Evolutionary conservation across 2,888 invertebrate species (phyloP).

Genomic region (Drosophila antonietae): DNA sequence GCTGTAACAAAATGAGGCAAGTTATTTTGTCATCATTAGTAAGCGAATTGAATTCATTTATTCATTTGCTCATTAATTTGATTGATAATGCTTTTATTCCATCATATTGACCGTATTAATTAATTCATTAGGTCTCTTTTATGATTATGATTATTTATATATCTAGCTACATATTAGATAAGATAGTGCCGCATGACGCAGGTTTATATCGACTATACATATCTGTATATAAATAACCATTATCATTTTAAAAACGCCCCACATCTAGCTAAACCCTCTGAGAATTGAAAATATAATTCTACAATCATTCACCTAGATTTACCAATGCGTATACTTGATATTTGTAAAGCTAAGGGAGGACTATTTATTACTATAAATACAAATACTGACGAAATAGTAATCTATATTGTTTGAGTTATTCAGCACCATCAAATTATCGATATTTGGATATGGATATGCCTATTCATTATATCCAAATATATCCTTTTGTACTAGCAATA

Average conservation of each 20-base stretch:
- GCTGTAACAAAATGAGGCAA: slow-evolving; percentile 66
- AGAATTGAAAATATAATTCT: neutral
- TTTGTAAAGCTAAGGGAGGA: neutral
- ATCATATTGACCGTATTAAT: slow-evolving; percentile 15
- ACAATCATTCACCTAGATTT: neutral
- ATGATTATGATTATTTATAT: neutral
- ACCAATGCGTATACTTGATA: neutral
- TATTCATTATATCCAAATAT: no score
- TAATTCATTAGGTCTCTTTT: neutral
- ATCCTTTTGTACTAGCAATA: neutral
- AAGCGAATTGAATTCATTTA: neutral
- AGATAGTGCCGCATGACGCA: slow-evolving; percentile 14
- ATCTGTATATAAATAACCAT: neutral
- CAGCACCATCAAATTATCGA: no score
- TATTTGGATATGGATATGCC: no score
- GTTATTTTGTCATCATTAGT: slow-evolving; percentile 2
- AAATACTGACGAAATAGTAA: no score
- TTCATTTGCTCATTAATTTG: neutral
- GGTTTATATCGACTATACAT: neutral
- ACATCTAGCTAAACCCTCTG: neutral
- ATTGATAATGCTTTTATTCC: slow-evolving; percentile 2
- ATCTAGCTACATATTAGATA: slow-evolving; percentile 10
- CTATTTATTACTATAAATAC: no score
- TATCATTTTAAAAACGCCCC: neutral
- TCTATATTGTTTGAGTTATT: no score